Evolutionary conservation across 2,113 vertebrate genomes (phyloP).

Genomic region (Colaptes auratus): DNA sequence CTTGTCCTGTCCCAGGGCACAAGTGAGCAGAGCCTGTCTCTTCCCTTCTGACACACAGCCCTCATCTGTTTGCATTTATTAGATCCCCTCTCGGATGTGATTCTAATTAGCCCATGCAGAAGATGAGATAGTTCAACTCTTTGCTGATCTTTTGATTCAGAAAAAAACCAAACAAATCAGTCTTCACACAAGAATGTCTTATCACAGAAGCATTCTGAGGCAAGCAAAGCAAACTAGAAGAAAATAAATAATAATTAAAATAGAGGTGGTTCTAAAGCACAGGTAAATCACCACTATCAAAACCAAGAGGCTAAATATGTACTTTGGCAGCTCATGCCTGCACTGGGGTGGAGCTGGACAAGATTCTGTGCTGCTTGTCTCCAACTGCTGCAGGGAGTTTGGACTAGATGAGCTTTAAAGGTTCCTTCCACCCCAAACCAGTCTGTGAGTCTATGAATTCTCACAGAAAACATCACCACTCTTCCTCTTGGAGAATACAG

Average conservation of each 20-base stretch:
- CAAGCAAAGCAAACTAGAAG: not conserved
- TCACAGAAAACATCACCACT: not conserved
- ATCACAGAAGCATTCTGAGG: not conserved
- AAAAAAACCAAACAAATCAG: not conserved
- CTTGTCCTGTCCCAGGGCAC: no score
- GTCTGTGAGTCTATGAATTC: not conserved
- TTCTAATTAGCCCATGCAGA: not conserved
- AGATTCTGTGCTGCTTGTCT: not conserved
- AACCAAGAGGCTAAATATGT: not conserved
- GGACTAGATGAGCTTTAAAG: not conserved
- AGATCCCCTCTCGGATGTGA: no score
- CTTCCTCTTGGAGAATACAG: not conserved
- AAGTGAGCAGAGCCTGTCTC: no score
- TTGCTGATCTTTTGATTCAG: not conserved
- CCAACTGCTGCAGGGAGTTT: not conserved
- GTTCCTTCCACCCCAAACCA: not conserved
- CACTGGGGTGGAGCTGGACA: not conserved
- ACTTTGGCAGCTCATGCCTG: not conserved
- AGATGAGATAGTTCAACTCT: not conserved
- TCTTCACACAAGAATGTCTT: not conserved
- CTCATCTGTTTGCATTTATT: no score
- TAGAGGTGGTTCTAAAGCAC: rapidly evolving
- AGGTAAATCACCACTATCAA: not conserved
- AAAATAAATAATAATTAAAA: not conserved
- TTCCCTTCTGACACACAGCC: no score